These are phyloP conservation scores for Hypsopygia costalis DNA, from an alignment of 2,888 invertebrate genomes.

Conservation along the genomic window DNA sequence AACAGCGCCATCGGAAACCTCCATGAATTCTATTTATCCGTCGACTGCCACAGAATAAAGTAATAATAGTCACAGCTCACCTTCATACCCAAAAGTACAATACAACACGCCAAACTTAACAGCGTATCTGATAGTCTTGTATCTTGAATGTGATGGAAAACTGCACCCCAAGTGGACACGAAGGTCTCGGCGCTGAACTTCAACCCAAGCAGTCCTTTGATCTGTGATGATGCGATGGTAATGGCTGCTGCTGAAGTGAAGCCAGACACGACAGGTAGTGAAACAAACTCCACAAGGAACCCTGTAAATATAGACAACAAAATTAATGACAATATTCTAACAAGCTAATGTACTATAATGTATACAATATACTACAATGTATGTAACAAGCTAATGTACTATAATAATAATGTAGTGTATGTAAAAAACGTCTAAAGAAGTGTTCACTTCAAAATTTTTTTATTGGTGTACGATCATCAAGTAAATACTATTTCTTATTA, in stretches of 20 bases:
- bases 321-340: neutral
- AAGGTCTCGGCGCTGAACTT: slow-evolving; percentile 82
- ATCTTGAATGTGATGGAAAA: slow-evolving; percentile 74
- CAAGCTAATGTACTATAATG: neutral
- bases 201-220: slow-evolving; percentile 84
- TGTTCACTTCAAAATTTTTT: too few species aligned
- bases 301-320: slow-evolving; percentile 61
- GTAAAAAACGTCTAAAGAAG: too few species aligned
- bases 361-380: neutral
- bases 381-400: too few species aligned
- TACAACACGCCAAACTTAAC: slow-evolving; percentile 82
- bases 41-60: too few species aligned
- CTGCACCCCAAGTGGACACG: slow-evolving; percentile 78
- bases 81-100: slow-evolving; percentile 81
- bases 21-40: too few species aligned
- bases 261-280: slow-evolving; percentile 86
- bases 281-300: slow-evolving; percentile 87
- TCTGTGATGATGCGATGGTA: slow-evolving; percentile 87
- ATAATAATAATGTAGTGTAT: too few species aligned
- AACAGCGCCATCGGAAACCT: too few species aligned
- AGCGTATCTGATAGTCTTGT: slow-evolving; percentile 81
- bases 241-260: slow-evolving; percentile 89
- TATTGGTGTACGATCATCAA: too few species aligned
- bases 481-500: too few species aligned
- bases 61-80: slow-evolving; percentile 64